Base-by-base conservation (phyloP, 2,888 invertebrate species). In the Tortrix viridana region DNA sequence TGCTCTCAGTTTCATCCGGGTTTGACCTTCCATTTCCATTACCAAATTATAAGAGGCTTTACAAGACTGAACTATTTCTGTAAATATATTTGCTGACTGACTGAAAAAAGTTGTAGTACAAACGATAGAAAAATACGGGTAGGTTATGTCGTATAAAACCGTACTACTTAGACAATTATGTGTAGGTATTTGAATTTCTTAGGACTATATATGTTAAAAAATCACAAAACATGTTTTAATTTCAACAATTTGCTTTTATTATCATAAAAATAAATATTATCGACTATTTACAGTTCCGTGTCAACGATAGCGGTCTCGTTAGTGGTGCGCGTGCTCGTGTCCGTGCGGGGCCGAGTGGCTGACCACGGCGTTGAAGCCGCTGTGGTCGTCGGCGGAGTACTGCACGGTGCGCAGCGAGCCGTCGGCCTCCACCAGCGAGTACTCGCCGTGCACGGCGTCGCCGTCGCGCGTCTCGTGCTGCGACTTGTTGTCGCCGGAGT, bases 401-500 rank as follows among this genome's bases (percentile, higher is more conserved):
- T 93, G 83, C 65, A 93, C 93, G 60, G 76, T 92, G 69, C 93
- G 88, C 67, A 91, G 82, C 73, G 93, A 93, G 72, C 93, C 93
- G 73, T 93, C 93, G 62, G 93, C 90, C 77, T 89, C 88, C 55
- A 84, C 57, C 59, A 89, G 80, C 14, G 86, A 82, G 84, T 89
- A 89, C 73, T 82, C 80, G 65, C 94, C 94, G 75, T 93, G 92
- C 69, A 95, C 95, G 56, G 89, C 93, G 75, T 94, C 93, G 5
- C 94, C 95, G 81, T 93, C 93, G 73, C 92, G 89, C 78, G 88
- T 85, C 82, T 94, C 94, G 53, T 89, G 85, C 79, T 94, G 93
- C 68, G 93, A 92, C 86, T 94, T 94, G 83, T 93, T 92, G 86
- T 94, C 94, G 38, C 93, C 94, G 69, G 93, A 90, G 77, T 93